Evolutionary conservation across 2,797 vertebrate species (phyloP), one percentile per base, ranked within the genome.

Genomic region (Chloroceryle inda): DNA sequence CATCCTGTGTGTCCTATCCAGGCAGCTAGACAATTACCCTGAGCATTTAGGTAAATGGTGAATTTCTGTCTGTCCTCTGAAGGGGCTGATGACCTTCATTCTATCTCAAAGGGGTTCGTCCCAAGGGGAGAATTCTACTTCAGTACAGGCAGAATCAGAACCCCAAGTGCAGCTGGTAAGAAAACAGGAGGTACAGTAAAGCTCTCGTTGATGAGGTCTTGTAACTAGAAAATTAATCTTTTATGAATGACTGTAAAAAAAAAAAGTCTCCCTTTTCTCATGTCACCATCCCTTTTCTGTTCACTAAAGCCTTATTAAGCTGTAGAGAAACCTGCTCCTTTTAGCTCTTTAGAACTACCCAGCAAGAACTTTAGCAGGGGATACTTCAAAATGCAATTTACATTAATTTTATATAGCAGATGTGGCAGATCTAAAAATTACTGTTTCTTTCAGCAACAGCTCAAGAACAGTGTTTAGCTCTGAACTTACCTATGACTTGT

Each of bases 1-100:
- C 21, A 55, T 89, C 13, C 38, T 56, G 33, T 4, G 9, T 68
- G n/a, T 42, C 38, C 69, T 64, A 61, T 31, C 6, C 0, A 0
- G 29, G n/a, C 63, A 88, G 22, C 10, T 12, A 47, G 29, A 16
- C 61, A 29, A 84, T 29, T 81, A 52, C n/a, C 29, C 42, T 24
- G 20, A 61, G 23, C 59, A 52, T 69, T 72, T n/a, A 82, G 40
- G 17, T 27, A 77, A 85, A 47, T 3, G 2, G 23, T 74, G 27
- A 71, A 1, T 19, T 58, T 56, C 13, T 73, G 71, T 16, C 10
- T 82, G 6, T 38, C 31, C 44, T 68, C 76, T 59, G 52, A 79
- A 88, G 79, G 42, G 38, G n/a, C 27, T 62, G 13, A 42, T 83
- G 45, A 71, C 17, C n/a, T 88, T 89, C 38, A 59, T 52, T 56